These are phyloP conservation scores for Semnornis frantzii DNA, from an alignment of 2,113 vertebrate genomes.

Conservation along the genomic window DNA sequence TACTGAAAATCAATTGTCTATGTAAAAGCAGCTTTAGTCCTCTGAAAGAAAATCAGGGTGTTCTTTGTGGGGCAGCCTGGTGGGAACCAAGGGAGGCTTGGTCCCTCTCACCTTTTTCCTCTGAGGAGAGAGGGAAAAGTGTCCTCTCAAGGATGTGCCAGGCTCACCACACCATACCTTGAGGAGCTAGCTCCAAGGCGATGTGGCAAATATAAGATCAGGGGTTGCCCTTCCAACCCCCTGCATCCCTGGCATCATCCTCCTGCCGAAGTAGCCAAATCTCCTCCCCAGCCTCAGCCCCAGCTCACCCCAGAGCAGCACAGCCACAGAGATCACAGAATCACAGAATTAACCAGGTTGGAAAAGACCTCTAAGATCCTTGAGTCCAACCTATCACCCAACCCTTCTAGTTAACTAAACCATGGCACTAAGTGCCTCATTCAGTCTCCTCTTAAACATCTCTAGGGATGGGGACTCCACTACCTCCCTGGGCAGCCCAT, in stretches of 20 bases:
- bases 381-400: too few species aligned
- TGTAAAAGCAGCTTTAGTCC: background rate
- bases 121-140: background rate
- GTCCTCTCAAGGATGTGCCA: background rate
- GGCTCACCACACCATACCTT: background rate
- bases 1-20: conserved; percentile 55
- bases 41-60: background rate
- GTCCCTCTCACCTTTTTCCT: background rate
- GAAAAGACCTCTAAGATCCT: too few species aligned
- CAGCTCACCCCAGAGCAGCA: background rate
- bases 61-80: background rate
- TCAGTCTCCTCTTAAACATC: too few species aligned
- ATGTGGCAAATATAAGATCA: background rate
- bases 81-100: background rate
- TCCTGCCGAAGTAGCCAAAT: background rate
- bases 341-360: too few species aligned
- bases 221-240: background rate
- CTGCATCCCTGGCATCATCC: background rate
- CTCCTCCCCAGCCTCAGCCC: background rate
- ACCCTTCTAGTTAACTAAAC: too few species aligned
- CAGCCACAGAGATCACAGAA: too few species aligned
- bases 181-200: background rate
- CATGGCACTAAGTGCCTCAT: too few species aligned
- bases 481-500: too few species aligned
- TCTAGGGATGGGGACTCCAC: too few species aligned